Evolutionary conservation across 2,888 invertebrate genomes (phyloP), one percentile per base, ranked within the genome.

Genomic region (Pammene fasciana): DNA sequence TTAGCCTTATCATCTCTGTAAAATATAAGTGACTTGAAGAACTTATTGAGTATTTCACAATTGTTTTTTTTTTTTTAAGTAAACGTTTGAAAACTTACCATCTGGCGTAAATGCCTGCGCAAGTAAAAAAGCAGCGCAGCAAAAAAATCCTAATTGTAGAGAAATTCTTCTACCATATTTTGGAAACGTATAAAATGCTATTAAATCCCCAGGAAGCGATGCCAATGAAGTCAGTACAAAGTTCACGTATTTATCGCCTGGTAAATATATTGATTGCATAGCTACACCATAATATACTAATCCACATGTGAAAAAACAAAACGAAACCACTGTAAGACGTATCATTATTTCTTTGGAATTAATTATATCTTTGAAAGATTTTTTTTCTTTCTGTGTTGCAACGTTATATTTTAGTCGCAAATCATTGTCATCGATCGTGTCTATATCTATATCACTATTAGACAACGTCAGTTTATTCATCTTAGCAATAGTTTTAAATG

Each of bases 191-290:
- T 78, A 86, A 65, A 81, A 85, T 0, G 87, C 84, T 26, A 90
- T 71, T 0, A 88, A 26, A 74, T 90, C 90, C 46, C 89, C 89
- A 36, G 89, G 90, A 56, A 90, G 88, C 0, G 89, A 86, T 0
- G 85, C 81, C 1, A 88, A 52, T 0, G 89, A 82, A 2, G 86
- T 72, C 36, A 89, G 71, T 57, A 88, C 79, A 61, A 90, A 89
- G 73, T 89, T 90, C 0, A 80, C 83, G 50, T 90, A 89, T 76
- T 89, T 89, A 67, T 89, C 83, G 46, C 90, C 90, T 4, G 90
- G 90, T 38, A 90, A 68, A 9, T 86, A 75, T 5, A 89, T 84
- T 2, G 86, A 82, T 71, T 90, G 85, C 0, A 90, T 82, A 8
- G 86, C 76, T 59, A 85, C 75, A 0, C 90, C 89, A 48, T 88